phyloP scores from a whole-genome alignment of 2,113 vertebrate genomes.

The Dipodomys spectabilis region DNA sequence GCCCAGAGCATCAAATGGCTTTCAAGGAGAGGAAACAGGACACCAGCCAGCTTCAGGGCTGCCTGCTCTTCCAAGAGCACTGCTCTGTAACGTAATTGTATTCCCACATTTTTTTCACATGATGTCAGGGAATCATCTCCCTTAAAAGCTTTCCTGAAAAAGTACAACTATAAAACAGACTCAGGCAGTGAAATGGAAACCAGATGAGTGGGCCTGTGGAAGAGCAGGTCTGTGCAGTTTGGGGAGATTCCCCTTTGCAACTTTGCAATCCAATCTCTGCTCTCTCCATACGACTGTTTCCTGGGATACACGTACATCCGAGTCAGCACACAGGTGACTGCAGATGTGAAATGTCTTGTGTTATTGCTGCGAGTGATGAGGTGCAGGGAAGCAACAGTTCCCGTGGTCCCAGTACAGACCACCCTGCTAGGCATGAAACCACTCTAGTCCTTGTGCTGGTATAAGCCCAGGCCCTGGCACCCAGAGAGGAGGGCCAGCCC shows the following conservation, averaged over 20 bases:
- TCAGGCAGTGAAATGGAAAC: slow-evolving; percentile 84
- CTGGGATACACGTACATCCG: slow-evolving; percentile 69
- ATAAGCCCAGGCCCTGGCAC: neutral
- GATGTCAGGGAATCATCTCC: slow-evolving; percentile 82
- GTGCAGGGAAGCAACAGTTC: slow-evolving; percentile 27
- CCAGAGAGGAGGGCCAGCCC: neutral
- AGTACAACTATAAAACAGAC: slow-evolving; percentile 85
- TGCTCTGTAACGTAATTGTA: slow-evolving; percentile 81
- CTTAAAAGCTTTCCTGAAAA: slow-evolving; percentile 86
- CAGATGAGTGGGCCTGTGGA: slow-evolving; percentile 80
- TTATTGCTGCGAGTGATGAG: slow-evolving; percentile 56
- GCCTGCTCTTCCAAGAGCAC: slow-evolving; percentile 47
- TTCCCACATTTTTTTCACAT: slow-evolving; percentile 80
- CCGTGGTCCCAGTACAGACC: neutral
- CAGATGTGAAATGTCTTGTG: slow-evolving; percentile 70
- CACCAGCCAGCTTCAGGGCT: neutral
- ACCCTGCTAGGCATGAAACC: neutral
- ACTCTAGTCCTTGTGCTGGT: neutral
- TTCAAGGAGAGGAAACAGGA: slow-evolving; percentile 52
- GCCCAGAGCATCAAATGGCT: slow-evolving; percentile 8
- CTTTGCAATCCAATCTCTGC: slow-evolving; percentile 77
- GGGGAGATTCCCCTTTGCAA: slow-evolving; percentile 75
- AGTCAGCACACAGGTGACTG: slow-evolving; percentile 70
- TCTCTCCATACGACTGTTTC: slow-evolving; percentile 78
- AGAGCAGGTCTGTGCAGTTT: slow-evolving; percentile 75